Conservation (phyloP, 2,888 invertebrate genomes). For the Apomyelois bistriatella region DNA sequence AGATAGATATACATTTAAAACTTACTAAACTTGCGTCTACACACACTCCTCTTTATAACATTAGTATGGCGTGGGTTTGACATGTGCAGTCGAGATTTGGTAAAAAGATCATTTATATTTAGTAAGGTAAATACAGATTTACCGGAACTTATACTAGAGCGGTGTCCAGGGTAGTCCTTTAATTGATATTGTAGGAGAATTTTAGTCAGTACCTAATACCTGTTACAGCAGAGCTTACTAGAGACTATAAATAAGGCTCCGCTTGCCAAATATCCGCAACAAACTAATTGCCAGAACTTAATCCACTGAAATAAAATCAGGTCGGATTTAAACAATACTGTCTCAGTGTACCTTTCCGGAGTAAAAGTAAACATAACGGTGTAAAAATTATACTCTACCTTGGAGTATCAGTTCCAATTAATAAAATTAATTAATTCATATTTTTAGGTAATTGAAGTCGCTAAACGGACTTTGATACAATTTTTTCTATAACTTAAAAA, state of each 20-base stretch:
- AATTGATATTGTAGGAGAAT: background rate
- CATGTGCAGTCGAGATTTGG: background rate
- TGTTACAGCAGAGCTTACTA: conserved; percentile 5
- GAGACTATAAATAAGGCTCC: conserved; percentile 22
- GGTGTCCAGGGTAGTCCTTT: background rate
- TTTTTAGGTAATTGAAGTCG: no score
- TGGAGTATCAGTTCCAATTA: no score
- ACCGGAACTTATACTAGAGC: background rate
- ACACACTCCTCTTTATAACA: no score
- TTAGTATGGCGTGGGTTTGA: no score
- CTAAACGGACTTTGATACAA: no score
- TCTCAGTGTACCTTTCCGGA: conserved; percentile 18
- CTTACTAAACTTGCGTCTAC: no score
- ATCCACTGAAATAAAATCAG: conserved; percentile 62
- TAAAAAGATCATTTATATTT: background rate
- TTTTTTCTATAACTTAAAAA: no score
- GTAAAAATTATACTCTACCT: background rate
- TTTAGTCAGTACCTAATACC: background rate
- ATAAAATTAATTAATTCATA: no score
- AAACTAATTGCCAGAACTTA: conserved; percentile 38
- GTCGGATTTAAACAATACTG: conserved; percentile 33
- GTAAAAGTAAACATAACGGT: background rate
- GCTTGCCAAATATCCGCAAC: conserved; percentile 17
- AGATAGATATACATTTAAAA: no score
- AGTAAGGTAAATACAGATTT: background rate